phyloP scores from a whole-genome alignment of 2,113 vertebrate genomes.

The Melanocharis versteri region DNA sequence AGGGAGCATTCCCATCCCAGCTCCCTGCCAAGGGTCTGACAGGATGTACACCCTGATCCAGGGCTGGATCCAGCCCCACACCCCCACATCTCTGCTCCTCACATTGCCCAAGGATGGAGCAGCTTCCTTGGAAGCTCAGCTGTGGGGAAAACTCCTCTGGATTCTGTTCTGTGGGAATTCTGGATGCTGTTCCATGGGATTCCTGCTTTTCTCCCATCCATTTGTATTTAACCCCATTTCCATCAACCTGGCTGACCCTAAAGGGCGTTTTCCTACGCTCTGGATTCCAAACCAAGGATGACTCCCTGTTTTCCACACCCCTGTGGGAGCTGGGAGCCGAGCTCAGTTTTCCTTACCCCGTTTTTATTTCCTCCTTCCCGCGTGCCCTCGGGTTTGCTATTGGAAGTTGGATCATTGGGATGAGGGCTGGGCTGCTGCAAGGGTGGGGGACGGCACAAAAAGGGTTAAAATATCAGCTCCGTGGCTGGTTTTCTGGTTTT shows the following conservation, averaged over 20 bases:
- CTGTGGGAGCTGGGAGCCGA: slow-evolving; percentile 15
- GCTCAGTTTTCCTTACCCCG: slow-evolving; percentile 68
- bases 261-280: accelerated
- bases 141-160: neutral
- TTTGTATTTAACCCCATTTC: neutral
- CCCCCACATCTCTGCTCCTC: accelerated
- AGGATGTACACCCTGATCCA: accelerated
- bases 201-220: neutral
- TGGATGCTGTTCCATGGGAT: accelerated
- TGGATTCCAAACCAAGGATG: accelerated
- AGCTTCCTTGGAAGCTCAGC: neutral
- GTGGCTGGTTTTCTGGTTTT: accelerated
- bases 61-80: neutral
- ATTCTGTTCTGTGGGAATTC: accelerated
- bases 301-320: slow-evolving; percentile 23
- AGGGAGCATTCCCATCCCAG: neutral
- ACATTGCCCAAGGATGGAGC: neutral
- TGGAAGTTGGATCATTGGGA: slow-evolving; percentile 68
- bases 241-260: neutral
- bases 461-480: slow-evolving; percentile 57
- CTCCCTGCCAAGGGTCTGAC: neutral
- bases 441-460: slow-evolving; percentile 66
- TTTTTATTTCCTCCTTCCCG: slow-evolving; percentile 71
- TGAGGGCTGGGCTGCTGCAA: slow-evolving; percentile 76
- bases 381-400: slow-evolving; percentile 68